phyloP scores from a whole-genome alignment of 2,797 vertebrate genomes.

The Paedocypris micromegethes region DNA sequence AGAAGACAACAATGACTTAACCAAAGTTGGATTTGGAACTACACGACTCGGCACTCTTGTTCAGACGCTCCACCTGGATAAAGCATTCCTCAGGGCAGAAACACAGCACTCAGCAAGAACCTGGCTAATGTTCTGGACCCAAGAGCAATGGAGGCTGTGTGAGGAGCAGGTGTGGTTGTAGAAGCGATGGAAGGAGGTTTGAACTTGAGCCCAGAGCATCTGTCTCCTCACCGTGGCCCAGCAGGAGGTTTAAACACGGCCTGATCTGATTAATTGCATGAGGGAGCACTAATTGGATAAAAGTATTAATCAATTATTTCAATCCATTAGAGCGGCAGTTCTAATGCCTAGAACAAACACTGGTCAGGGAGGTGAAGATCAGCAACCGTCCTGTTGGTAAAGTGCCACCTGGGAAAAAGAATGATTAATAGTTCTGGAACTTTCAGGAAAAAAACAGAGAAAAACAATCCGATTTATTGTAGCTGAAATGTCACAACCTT shows the following conservation, averaged over 20 bases:
- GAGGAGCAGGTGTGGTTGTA: constrained; percentile 50
- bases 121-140: constrained; percentile 46
- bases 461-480: constrained; percentile 58
- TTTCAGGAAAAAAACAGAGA: constrained; percentile 48
- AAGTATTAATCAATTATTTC: constrained; percentile 77
- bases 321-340: constrained; percentile 65
- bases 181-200: constrained; percentile 28
- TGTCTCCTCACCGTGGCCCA: constrained; percentile 57
- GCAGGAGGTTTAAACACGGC: constrained; percentile 53
- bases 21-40: too few relatives aligned
- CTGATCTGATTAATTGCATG: constrained; percentile 74
- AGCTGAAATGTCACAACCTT: constrained; percentile 52
- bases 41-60: constrained; percentile 19
- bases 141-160: constrained; percentile 41
- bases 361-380: constrained; percentile 47
- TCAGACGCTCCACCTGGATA: constrained; percentile 34
- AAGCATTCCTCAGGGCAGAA: constrained; percentile 39
- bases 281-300: constrained; percentile 75
- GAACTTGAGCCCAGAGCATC: constrained; percentile 54
- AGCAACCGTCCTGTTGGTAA: constrained; percentile 42
- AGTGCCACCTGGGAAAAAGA: constrained; percentile 22
- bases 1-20: too few relatives aligned
- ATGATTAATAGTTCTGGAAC: constrained; percentile 63
- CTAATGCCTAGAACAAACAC: constrained; percentile 72
- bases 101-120: constrained; percentile 53